Evolutionary conservation across 2,888 invertebrate genomes (phyloP).

Genomic region (Drepana falcataria): DNA sequence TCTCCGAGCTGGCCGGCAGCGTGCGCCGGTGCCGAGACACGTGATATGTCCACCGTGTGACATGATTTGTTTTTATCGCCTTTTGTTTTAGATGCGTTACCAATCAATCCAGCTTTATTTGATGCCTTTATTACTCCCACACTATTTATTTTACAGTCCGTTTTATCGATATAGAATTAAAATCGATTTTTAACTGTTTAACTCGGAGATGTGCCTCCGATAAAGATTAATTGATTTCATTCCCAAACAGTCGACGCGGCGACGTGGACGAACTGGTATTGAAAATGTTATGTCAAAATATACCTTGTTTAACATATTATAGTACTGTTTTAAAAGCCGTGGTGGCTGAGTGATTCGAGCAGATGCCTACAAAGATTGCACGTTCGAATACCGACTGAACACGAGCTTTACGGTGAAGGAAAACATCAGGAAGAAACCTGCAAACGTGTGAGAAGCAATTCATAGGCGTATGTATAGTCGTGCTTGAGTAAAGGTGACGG

Average conservation of each 20-base stretch:
- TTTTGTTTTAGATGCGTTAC: constrained; percentile 29
- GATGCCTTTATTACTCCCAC: constrained; percentile 38
- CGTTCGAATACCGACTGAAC: too few relatives aligned
- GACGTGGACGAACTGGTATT: too few relatives aligned
- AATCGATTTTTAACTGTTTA: constrained; percentile 3
- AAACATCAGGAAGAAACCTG: too few relatives aligned
- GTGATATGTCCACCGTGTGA: not conserved
- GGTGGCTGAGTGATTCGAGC: too few relatives aligned
- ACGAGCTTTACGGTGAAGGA: too few relatives aligned
- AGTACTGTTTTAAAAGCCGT: too few relatives aligned
- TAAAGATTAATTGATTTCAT: not conserved
- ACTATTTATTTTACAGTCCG: not conserved
- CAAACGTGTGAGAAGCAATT: too few relatives aligned
- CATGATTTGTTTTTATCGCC: constrained; percentile 44
- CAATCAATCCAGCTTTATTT: constrained; percentile 28
- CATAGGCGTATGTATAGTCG: too few relatives aligned
- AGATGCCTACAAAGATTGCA: too few relatives aligned
- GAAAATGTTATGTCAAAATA: too few relatives aligned
- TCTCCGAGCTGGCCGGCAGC: not conserved
- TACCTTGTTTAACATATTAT: too few relatives aligned
- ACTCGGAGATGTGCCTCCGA: not conserved
- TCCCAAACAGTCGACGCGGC: not conserved
- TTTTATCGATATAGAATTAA: not conserved
- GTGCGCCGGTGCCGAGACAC: not conserved
- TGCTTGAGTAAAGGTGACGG: too few relatives aligned